Conservation (phyloP, 2,797 vertebrate species). For the Eidolon dupreanum region DNA sequence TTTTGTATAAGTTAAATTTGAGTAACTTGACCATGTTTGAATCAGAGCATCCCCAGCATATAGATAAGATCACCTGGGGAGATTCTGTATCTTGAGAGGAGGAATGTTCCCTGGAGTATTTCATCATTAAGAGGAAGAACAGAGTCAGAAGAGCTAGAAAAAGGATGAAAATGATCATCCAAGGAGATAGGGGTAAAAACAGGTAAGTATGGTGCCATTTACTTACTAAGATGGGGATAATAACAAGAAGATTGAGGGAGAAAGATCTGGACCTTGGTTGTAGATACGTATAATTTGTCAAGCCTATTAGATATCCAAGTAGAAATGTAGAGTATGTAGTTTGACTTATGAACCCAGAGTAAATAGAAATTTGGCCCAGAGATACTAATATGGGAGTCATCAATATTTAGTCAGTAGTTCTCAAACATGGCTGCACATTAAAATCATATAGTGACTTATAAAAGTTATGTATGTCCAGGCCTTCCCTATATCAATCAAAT, state of each 20-base stretch:
- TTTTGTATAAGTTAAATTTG: slow-evolving; percentile 31
- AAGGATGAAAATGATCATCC: background rate
- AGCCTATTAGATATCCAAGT: background rate
- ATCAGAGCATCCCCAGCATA: background rate
- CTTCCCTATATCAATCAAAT: background rate
- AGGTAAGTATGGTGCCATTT: background rate
- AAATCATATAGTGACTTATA: background rate
- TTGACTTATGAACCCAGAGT: background rate
- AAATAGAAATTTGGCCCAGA: background rate
- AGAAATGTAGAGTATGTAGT: background rate
- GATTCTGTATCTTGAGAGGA: background rate
- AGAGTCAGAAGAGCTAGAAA: background rate
- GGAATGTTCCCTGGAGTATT: background rate
- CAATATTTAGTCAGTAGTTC: slow-evolving; percentile 8
- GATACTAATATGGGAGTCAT: background rate
- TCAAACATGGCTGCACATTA: background rate
- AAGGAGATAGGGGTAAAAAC: background rate
- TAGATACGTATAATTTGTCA: background rate
- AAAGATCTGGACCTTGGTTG: background rate
- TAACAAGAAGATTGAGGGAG: background rate
- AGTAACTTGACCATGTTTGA: background rate
- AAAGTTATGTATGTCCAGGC: background rate
- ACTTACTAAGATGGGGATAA: background rate
- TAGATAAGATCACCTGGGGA: background rate
- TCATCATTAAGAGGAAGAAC: background rate